Evolutionary conservation across 2,797 vertebrate genomes (phyloP).

Genomic region (Tapera naevia): DNA sequence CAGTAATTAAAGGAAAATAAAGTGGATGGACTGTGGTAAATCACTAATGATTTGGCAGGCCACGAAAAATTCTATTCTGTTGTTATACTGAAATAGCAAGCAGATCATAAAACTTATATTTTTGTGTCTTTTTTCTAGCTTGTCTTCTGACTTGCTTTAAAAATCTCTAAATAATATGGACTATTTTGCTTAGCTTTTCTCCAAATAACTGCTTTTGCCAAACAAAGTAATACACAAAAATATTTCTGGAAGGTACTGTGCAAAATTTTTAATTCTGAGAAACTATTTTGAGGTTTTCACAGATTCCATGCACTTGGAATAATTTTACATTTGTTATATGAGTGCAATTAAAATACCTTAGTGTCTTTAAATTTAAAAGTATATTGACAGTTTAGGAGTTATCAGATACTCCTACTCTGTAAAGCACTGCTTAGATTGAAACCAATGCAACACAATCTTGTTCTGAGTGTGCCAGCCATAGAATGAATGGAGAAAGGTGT

Average conservation of each 20-base stretch:
- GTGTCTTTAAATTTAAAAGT: neutral
- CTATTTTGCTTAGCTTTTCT: neutral
- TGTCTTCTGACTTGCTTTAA: neutral
- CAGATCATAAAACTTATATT: neutral
- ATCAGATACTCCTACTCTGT: neutral
- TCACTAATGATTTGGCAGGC: neutral
- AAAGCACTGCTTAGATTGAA: neutral
- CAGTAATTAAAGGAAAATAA: neutral
- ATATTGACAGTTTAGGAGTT: neutral
- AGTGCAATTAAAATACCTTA: neutral
- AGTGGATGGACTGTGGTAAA: neutral
- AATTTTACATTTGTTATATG: neutral
- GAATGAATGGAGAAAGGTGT: neutral
- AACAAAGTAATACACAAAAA: neutral
- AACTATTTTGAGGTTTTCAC: neutral
- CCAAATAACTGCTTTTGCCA: slow-evolving; percentile 28
- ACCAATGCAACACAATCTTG: neutral
- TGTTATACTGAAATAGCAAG: slow-evolving; percentile 20
- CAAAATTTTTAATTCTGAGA: neutral
- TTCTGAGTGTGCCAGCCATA: neutral
- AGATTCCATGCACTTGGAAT: neutral
- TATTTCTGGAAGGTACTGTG: slow-evolving; percentile 6
- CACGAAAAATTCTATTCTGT: neutral
- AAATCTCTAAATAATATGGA: neutral
- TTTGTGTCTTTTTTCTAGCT: slow-evolving; percentile 8